Conservation (phyloP, 2,888 invertebrate species). For the Drosophila nr. medialis region DNA sequence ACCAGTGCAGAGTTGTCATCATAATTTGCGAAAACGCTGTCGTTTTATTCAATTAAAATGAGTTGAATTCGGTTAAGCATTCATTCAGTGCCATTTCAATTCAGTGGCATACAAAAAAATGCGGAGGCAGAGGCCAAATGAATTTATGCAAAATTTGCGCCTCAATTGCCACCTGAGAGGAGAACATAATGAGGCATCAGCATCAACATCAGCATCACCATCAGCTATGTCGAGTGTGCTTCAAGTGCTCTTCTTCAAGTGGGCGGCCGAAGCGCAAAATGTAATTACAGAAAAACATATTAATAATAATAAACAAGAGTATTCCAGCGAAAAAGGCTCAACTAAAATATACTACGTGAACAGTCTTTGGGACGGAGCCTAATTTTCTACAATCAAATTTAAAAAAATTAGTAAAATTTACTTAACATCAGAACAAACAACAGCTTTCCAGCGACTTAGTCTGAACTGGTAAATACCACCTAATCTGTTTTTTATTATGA, state of each 20-base stretch:
- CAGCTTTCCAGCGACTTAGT: not conserved
- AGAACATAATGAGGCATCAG: constrained; percentile 54
- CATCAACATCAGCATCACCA: constrained; percentile 23
- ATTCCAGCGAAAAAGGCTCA: not conserved
- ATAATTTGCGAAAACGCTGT: constrained; percentile 36
- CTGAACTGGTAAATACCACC: not conserved
- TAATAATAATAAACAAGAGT: constrained; percentile 16
- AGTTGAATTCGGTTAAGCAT: constrained; percentile 65
- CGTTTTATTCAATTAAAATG: constrained; percentile 62
- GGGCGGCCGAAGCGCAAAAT: constrained; percentile 34
- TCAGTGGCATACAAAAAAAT: constrained; percentile 25
- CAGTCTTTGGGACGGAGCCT: not conserved
- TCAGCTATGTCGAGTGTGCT: constrained; percentile 31
- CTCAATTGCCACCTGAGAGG: constrained; percentile 56
- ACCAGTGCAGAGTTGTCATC: constrained; percentile 3
- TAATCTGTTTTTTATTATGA: not conserved
- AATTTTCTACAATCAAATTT: not conserved
- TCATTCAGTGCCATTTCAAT: constrained; percentile 71
- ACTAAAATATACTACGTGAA: constrained; percentile 21
- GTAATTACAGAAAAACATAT: constrained; percentile 42
- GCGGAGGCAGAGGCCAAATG: constrained; percentile 34
- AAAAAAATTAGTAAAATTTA: not conserved
- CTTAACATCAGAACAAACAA: not conserved
- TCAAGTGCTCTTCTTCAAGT: constrained; percentile 46
- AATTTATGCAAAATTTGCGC: constrained; percentile 50